Evolutionary conservation across 2,888 invertebrate genomes (phyloP).

Genomic region (Athalia rosae): DNA sequence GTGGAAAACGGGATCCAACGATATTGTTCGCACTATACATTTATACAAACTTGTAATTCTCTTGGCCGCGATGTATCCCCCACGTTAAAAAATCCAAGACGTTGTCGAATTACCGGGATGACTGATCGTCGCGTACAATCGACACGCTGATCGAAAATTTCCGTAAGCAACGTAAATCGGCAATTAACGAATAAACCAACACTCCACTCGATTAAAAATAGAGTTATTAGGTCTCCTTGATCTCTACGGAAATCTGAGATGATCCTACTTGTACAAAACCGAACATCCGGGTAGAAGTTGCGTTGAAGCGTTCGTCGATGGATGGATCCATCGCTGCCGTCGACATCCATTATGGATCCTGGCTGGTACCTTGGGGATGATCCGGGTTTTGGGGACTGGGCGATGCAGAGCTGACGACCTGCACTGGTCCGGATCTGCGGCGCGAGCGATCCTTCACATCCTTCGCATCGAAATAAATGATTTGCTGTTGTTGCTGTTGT

Average conservation of each 20-base stretch:
- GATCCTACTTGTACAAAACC: conserved; percentile 53
- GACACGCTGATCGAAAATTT: conserved; percentile 6
- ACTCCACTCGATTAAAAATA: conserved; percentile 56
- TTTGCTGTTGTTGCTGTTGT: conserved; percentile 47
- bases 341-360: conserved; percentile 70
- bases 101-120: background rate
- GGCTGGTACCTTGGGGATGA: conserved; percentile 65
- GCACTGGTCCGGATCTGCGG: conserved; percentile 54
- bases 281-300: conserved; percentile 54
- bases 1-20: conserved; percentile 64
- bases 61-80: conserved; percentile 36
- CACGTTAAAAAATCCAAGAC: conserved; percentile 9
- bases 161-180: conserved; percentile 7
- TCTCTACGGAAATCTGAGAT: conserved; percentile 61
- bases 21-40: conserved; percentile 70
- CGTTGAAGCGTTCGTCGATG: conserved; percentile 57
- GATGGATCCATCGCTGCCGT: conserved; percentile 60
- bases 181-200: conserved; percentile 6
- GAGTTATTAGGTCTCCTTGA: conserved; percentile 57
- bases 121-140: background rate
- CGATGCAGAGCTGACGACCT: conserved; percentile 59
- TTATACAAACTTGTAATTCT: conserved; percentile 68
- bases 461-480: conserved; percentile 44
- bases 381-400: conserved; percentile 65
- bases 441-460: conserved; percentile 48